These are phyloP conservation scores for Trachemys scripta DNA, from an alignment of 2,113 vertebrate genomes.

Conservation along the genomic window DNA sequence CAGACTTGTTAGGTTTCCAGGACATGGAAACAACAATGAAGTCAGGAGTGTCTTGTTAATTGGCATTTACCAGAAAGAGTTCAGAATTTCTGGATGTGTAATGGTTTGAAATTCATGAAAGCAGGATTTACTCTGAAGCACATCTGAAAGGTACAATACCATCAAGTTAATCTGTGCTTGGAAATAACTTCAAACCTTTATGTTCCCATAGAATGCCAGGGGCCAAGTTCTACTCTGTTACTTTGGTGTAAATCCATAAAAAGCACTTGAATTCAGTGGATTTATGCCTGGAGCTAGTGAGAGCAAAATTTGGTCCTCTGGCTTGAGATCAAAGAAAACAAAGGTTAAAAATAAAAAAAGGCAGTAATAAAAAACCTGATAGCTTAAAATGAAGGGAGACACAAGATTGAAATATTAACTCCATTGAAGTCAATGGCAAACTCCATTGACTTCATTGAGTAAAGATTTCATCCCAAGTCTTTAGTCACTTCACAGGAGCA, in stretches of 20 bases:
- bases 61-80: background rate
- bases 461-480: background rate
- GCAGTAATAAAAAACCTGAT: background rate
- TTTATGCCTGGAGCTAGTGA: background rate
- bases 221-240: background rate
- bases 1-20: background rate
- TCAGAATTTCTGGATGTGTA: background rate
- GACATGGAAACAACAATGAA: background rate
- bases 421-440: background rate
- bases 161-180: background rate
- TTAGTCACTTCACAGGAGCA: background rate
- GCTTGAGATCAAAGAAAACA: constrained; percentile 8
- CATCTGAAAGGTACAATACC: background rate
- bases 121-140: background rate
- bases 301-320: background rate
- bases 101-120: background rate
- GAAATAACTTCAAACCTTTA: background rate
- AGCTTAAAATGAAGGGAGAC: constrained; percentile 8
- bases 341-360: constrained; percentile 13
- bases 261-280: background rate
- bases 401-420: background rate
- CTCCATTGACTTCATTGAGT: background rate
- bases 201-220: background rate
- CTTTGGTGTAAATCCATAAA: background rate
- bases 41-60: background rate